Evolutionary conservation across 64 coral and sea anemone genomes (phyloP).

Genomic region (Montipora capricornis): DNA sequence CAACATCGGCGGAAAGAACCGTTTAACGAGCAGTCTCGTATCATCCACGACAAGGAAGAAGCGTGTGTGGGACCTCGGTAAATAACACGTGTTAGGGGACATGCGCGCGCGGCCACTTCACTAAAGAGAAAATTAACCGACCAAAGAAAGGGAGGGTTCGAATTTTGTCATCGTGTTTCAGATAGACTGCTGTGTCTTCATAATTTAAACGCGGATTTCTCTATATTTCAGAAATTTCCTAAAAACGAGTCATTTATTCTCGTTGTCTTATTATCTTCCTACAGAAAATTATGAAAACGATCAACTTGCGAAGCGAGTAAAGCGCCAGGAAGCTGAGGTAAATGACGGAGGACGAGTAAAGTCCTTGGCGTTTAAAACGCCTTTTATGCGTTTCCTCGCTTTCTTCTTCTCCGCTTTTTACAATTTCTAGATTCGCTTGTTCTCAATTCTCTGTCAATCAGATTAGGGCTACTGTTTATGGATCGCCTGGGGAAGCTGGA

Average conservation of each 20-base stretch:
- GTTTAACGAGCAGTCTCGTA: too few relatives aligned
- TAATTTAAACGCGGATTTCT: too few relatives aligned
- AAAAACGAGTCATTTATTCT: background rate
- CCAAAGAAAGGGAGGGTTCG: too few relatives aligned
- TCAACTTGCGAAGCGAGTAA: background rate
- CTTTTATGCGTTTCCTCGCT: background rate
- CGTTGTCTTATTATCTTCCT: background rate
- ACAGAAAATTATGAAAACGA: background rate
- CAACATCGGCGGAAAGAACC: too few relatives aligned
- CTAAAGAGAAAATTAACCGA: too few relatives aligned
- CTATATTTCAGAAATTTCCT: too few relatives aligned
- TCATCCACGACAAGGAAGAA: too few relatives aligned
- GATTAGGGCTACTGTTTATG: background rate
- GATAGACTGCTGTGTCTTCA: too few relatives aligned
- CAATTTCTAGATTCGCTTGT: background rate
- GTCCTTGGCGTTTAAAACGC: background rate
- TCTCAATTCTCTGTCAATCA: background rate
- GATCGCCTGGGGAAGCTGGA: conserved; percentile 11
- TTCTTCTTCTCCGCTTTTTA: background rate
- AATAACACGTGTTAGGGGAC: too few relatives aligned
- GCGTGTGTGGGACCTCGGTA: too few relatives aligned
- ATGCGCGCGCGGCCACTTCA: too few relatives aligned
- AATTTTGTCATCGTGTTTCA: too few relatives aligned
- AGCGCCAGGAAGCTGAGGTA: background rate
- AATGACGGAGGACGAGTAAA: background rate